phyloP scores from a whole-genome alignment of 37 sponge, comb jelly and placozoan genomes.

The Aphrocallistes beatrix region DNA sequence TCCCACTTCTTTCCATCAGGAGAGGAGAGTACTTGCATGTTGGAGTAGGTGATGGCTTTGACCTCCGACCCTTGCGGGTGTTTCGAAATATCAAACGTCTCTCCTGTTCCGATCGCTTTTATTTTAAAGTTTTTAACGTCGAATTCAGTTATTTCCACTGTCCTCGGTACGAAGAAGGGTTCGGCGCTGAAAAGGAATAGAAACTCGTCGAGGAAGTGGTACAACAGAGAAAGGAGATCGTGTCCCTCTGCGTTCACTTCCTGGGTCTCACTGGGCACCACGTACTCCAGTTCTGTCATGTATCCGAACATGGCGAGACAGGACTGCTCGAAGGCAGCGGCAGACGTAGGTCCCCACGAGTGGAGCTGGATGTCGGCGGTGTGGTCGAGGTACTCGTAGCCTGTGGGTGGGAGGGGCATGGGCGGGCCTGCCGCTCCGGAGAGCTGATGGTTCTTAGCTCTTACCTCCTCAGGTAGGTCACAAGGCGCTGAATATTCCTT shows the following conservation, averaged over 20 bases:
- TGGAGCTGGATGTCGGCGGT: constrained; percentile 75
- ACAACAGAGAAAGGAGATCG: constrained; percentile 80
- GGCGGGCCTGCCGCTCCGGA: not conserved
- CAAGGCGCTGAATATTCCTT: constrained; percentile 19
- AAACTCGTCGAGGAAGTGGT: constrained; percentile 87
- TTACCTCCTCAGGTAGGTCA: constrained; percentile 37
- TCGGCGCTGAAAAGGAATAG: constrained; percentile 87
- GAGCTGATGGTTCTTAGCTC: constrained; percentile 25
- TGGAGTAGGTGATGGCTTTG: constrained; percentile 96
- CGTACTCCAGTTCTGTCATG: constrained; percentile 70
- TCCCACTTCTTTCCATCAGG: constrained; percentile 53
- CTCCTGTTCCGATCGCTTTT: constrained; percentile 69
- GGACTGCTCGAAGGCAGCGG: constrained; percentile 81
- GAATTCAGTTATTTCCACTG: constrained; percentile 75
- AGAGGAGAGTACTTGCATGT: constrained; percentile 66
- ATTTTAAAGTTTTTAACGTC: constrained; percentile 70
- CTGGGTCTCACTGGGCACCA: constrained; percentile 45
- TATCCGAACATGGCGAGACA: constrained; percentile 83
- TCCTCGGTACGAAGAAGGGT: constrained; percentile 86
- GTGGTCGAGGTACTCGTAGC: constrained; percentile 55
- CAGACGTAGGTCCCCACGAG: constrained; percentile 57
- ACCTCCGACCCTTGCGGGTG: constrained; percentile 99
- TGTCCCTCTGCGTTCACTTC: constrained; percentile 56
- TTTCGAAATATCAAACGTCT: constrained; percentile 80
- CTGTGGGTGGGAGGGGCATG: not conserved